Percentiles rank a stretch among this genome's conserved stretches.
Conservation (phyloP, 2,888 invertebrate species). For the Oxytorus armatus region DNA sequence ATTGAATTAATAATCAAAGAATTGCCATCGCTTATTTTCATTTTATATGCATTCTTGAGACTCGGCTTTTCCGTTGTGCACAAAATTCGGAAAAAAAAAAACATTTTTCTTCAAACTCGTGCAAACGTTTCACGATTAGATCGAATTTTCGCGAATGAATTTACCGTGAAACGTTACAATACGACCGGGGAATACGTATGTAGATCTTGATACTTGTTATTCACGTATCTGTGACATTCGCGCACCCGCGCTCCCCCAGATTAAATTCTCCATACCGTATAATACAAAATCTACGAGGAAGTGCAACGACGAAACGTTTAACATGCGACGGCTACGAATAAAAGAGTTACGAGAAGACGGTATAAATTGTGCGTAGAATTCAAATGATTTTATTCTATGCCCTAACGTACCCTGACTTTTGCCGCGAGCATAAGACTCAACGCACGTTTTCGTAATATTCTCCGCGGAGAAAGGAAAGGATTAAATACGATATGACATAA, state of each 20-base stretch:
- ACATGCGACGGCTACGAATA: conserved; percentile 15
- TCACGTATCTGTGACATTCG: conserved; percentile 45
- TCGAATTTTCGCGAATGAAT: conserved; percentile 5
- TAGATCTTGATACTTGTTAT: conserved; percentile 11
- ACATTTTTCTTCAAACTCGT: not conserved
- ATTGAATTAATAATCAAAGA: too few species aligned
- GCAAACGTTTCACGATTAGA: not conserved
- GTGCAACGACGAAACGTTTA: conserved; percentile 19
- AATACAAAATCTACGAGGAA: conserved; percentile 41
- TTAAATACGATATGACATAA: conserved; percentile 27
- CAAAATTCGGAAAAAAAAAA: not conserved
- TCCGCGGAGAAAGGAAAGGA: not conserved
- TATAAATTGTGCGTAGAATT: conserved; percentile 53
- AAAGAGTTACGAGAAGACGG: conserved; percentile 55
- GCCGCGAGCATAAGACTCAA: conserved; percentile 1
- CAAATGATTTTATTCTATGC: conserved; percentile 53
- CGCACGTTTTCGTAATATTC: conserved; percentile 12
- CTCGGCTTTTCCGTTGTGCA: not conserved
- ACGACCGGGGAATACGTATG: conserved; percentile 1
- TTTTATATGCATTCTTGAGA: not conserved
- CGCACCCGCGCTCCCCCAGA: conserved; percentile 56
- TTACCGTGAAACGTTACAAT: conserved; percentile 1
- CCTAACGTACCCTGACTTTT: conserved; percentile 28
- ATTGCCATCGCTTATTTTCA: too few species aligned
- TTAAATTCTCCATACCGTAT: conserved; percentile 33